Evolutionary conservation across 2,888 invertebrate genomes (phyloP).

Genomic region (Taphrorychus bicolor): DNA sequence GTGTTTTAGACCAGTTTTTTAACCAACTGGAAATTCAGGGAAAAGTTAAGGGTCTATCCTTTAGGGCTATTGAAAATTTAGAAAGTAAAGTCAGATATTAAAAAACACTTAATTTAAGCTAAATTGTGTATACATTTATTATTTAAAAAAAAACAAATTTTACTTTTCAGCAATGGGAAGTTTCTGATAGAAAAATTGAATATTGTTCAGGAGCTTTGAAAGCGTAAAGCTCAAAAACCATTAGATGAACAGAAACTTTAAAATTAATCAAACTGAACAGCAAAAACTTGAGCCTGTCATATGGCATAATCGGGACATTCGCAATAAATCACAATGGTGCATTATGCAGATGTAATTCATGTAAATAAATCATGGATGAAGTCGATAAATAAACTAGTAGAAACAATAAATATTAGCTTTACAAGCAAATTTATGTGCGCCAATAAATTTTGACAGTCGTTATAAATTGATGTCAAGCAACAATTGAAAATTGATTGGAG

Average conservation of each 20-base stretch:
- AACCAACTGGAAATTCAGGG: neutral
- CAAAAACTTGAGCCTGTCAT: slow-evolving; percentile 21
- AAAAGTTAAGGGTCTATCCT: neutral
- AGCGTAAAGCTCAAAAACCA: neutral
- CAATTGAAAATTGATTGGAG: slow-evolving; percentile 34
- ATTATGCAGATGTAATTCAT: slow-evolving; percentile 46
- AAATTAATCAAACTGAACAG: slow-evolving; percentile 1
- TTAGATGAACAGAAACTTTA: slow-evolving; percentile 5
- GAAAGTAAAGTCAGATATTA: too few species aligned
- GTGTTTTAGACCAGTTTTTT: neutral
- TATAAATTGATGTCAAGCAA: slow-evolving; percentile 37
- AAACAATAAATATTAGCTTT: slow-evolving; percentile 46
- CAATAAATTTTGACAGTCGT: slow-evolving; percentile 45
- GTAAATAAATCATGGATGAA: slow-evolving; percentile 48
- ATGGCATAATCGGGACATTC: slow-evolving; percentile 25
- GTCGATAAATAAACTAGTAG: slow-evolving; percentile 48
- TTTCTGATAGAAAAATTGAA: neutral
- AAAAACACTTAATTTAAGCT: too few species aligned
- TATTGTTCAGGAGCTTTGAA: neutral
- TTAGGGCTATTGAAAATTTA: too few species aligned
- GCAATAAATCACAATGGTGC: slow-evolving; percentile 38
- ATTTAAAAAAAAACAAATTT: too few species aligned
- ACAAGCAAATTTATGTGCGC: slow-evolving; percentile 45
- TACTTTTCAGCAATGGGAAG: too few species aligned
- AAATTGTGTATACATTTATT: too few species aligned